Base-by-base conservation (phyloP, 1,140 invertebrate genomes). In the Brachionus plicatilis region DNA sequence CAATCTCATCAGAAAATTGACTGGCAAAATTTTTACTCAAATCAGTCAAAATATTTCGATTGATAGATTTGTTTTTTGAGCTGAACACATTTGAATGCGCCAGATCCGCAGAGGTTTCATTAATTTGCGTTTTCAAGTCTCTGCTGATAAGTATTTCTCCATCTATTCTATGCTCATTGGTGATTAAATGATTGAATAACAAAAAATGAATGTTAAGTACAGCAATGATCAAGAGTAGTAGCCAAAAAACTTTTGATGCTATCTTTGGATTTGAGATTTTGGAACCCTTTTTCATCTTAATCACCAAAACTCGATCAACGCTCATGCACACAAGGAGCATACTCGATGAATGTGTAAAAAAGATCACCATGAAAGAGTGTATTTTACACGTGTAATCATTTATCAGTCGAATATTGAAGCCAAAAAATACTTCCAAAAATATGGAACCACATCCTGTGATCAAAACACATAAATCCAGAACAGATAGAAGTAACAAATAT, bases 291-390 rank as follows among this genome's bases (percentile, higher is more conserved):
- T 76, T 76, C 72, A 76, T 82, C 6, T 68, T 68, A 20, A 82
- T 82, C 12, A 82, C 79, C 20, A 82, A 41, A 82, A 68, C 79
- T 41, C 79, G 33, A 45, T 82, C 79, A 45, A 82, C 79, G 37
- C 79, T 82, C 79, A 82, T 82, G 20, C 53, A 82, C 9, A 82
- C 79, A n/a, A 82, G 53, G 3, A 82, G 53, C 79, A 82, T 82
- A 47, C 79, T 82, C 17, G 79, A 82, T 47, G 79, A 82, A 65
- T 82, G 79, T 43, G 79, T 82, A 24, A 82, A 82, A 68, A 82
- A 82, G 20, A 65, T 65, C 12, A 82, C 79, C 53, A 82, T 41
- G 65, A 82, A 82, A 12, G 53, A 65, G 41, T 82, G 79, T 27
- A 82, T 20, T 82, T 68, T 82, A 47, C 79, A 82, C 5, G 79